These are phyloP conservation scores for Melopsittacus undulatus DNA, from an alignment of 2,797 vertebrate species.

Conservation along the genomic window DNA sequence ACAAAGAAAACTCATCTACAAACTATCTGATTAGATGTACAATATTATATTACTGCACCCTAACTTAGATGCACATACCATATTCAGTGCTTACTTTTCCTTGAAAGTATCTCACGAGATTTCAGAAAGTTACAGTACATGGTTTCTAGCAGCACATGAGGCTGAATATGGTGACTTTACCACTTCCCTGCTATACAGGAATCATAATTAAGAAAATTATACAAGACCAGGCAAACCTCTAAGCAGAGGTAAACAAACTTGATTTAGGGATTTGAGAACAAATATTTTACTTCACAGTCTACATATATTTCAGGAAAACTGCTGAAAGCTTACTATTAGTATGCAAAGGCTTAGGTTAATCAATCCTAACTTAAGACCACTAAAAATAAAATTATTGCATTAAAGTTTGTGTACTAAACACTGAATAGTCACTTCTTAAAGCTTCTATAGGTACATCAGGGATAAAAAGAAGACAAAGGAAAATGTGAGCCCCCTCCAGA, in stretches of 20 bases:
- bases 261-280: background rate
- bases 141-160: background rate
- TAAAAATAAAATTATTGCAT: background rate
- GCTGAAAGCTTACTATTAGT: background rate
- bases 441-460: background rate
- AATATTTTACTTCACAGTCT: background rate
- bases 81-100: background rate
- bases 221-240: background rate
- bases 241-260: background rate
- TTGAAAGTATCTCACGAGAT: background rate
- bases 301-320: background rate
- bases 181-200: background rate
- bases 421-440: background rate
- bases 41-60: background rate
- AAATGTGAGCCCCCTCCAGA: background rate
- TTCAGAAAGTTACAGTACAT: background rate
- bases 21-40: background rate
- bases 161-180: background rate
- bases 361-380: background rate
- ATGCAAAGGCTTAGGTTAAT: background rate
- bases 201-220: background rate
- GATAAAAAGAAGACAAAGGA: background rate
- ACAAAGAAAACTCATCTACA: background rate
- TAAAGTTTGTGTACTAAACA: background rate
- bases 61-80: background rate